Evolutionary conservation across 1,140 invertebrate species (phyloP), one percentile per base, ranked within the genome.

Genomic region (Trichonephila clavata): DNA sequence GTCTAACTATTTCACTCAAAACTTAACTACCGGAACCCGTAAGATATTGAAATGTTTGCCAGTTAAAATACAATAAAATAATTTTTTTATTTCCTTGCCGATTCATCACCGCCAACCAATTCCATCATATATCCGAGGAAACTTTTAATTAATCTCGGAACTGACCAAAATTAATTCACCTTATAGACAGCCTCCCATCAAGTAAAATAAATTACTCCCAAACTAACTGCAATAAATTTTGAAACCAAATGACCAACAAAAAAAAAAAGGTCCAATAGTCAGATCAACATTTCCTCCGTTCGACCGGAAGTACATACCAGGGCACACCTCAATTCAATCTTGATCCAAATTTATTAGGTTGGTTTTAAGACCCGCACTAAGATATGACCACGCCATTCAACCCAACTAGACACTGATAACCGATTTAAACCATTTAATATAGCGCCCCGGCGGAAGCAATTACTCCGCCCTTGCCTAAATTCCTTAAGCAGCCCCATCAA

Each of bases 391-490:
- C 50, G 18, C 43, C 50, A 84, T 60, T 60, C 57, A 77, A 24
- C 59, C 14, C 63, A 89, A 57, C 43, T 68, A 27, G 32, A 50
- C 87, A 24, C 39, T 57, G 87, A 89, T 89, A 89, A 89, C 87
- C 87, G 61, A 43, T 71, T 89, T 50, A 71, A 65, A 32, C 87
- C 87, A 89, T 89, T 89, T 89, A 89, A 68, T 89, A 89, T 89
- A 61, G 63, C 39, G n/a, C 32, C 87, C 39, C 43, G 10, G 39
- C 87, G 87, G 87, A 89, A 89, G 63, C 87, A 89, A 89, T 89
- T 89, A 89, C 87, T 50, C 21, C 63, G 43, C 63, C 87, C 68
- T 65, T 92, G 43, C 77, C 60, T 84, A 84, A 92, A 92, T 84
- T 92, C 90, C 60, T 92, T 92, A 63, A 92, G 90, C 50, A 92